phyloP scores from a whole-genome alignment of 2,888 invertebrate species.

The Parapristionchus giblindavisi region DNA sequence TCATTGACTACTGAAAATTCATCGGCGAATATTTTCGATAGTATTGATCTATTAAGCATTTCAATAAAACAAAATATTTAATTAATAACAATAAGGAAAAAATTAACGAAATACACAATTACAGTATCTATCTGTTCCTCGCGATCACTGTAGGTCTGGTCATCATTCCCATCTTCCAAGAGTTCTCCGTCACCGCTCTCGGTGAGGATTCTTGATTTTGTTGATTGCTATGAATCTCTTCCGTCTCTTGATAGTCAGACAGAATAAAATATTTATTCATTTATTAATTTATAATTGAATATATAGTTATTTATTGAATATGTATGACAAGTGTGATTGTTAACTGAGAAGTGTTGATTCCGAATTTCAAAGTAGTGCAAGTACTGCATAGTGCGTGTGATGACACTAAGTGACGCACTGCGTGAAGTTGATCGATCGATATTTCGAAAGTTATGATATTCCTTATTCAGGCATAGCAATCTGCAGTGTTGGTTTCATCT shows the following conservation, averaged over 20 bases:
- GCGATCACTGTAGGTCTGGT: conserved; percentile 63
- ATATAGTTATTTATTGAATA: too few relatives aligned
- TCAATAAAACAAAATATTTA: too few relatives aligned
- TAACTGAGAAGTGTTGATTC: too few relatives aligned
- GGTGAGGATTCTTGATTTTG: neutral
- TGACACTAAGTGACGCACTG: too few relatives aligned
- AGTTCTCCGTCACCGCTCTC: conserved; percentile 42
- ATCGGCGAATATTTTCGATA: too few relatives aligned
- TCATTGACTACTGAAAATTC: too few relatives aligned
- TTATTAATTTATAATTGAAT: neutral
- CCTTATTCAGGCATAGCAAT: conserved; percentile 56
- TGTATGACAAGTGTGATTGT: too few relatives aligned
- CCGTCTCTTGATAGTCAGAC: neutral
- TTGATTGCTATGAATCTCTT: neutral
- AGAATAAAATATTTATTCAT: neutral
- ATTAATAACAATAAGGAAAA: too few relatives aligned
- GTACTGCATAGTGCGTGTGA: neutral
- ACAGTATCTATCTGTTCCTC: conserved; percentile 56
- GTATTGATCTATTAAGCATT: too few relatives aligned
- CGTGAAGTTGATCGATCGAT: too few relatives aligned
- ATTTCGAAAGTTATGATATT: too few relatives aligned
- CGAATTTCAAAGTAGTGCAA: neutral
- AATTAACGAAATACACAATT: neutral
- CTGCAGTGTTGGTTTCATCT: conserved; percentile 59
- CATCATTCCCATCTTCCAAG: conserved; percentile 67